Evolutionary conservation across 2,888 invertebrate genomes (phyloP).

Genomic region (Acleris literana): DNA sequence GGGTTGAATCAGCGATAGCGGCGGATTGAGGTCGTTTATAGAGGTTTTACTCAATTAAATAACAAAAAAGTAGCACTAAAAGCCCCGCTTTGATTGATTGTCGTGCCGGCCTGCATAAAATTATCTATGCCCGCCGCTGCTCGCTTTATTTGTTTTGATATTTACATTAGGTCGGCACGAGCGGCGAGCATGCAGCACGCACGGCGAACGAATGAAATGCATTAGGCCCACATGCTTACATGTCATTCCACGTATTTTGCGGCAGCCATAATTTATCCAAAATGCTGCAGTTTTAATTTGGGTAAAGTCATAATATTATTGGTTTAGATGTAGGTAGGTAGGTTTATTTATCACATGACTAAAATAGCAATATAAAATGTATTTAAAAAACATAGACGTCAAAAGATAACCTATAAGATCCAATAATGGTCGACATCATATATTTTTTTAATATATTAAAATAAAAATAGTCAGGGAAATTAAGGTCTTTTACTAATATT

Average conservation of each 20-base stretch:
- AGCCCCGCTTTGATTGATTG: not conserved
- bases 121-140: conserved; percentile 2
- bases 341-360: no score
- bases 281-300: no score
- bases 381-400: no score
- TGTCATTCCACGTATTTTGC: conserved; percentile 12
- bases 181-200: conserved; percentile 17
- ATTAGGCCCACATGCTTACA: conserved; percentile 9
- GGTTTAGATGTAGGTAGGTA: no score
- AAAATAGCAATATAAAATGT: no score
- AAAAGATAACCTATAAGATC: no score
- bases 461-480: no score
- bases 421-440: no score
- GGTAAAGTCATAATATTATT: no score
- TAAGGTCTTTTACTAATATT: no score
- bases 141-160: conserved; percentile 22
- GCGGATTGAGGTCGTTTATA: not conserved
- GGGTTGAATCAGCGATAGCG: conserved; percentile 19
- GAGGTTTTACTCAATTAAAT: not conserved
- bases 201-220: conserved; percentile 23
- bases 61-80: no score
- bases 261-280: not conserved
- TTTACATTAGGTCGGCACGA: conserved; percentile 30
- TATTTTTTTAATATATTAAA: no score
- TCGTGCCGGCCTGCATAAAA: conserved; percentile 9